A percentile compares a stretch with the other conserved stretches of the same genome.
Conservation (phyloP, 2,113 vertebrate genomes). For the Petromus typicus region DNA sequence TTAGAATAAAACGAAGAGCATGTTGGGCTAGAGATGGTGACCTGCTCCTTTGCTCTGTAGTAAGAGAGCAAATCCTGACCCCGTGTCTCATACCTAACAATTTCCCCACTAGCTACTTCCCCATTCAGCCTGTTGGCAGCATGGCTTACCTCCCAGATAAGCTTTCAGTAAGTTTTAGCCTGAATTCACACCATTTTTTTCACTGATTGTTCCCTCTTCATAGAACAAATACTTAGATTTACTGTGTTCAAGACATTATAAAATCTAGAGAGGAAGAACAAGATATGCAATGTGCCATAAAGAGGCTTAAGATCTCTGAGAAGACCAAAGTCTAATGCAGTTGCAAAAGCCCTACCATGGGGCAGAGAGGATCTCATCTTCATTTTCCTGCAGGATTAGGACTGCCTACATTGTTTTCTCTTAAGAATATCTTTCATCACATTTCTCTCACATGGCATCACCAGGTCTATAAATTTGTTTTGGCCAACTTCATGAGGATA, state of each 20-base stretch:
- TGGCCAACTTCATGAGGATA: background rate
- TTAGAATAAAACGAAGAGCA: background rate
- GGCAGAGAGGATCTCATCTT: background rate
- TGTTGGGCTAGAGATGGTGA: background rate
- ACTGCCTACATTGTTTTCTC: background rate
- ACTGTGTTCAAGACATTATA: conserved; percentile 30
- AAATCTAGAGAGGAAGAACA: conserved; percentile 18
- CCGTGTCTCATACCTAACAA: background rate
- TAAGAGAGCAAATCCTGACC: background rate
- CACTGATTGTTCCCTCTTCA: conserved; percentile 8
- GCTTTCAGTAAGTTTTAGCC: background rate
- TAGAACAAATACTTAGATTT: conserved; percentile 1
- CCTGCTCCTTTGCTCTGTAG: background rate
- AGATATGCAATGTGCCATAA: background rate
- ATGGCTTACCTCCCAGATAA: background rate
- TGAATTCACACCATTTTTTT: background rate
- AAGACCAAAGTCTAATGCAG: background rate
- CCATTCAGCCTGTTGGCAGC: background rate
- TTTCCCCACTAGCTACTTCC: background rate
- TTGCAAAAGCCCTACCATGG: background rate
- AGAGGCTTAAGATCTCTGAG: background rate
- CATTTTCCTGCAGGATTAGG: background rate
- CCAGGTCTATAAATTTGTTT: background rate
- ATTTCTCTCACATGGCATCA: background rate
- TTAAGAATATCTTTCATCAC: background rate